phyloP scores from a whole-genome alignment of 1,140 invertebrate species.

The Drosophila paulistorum region DNA sequence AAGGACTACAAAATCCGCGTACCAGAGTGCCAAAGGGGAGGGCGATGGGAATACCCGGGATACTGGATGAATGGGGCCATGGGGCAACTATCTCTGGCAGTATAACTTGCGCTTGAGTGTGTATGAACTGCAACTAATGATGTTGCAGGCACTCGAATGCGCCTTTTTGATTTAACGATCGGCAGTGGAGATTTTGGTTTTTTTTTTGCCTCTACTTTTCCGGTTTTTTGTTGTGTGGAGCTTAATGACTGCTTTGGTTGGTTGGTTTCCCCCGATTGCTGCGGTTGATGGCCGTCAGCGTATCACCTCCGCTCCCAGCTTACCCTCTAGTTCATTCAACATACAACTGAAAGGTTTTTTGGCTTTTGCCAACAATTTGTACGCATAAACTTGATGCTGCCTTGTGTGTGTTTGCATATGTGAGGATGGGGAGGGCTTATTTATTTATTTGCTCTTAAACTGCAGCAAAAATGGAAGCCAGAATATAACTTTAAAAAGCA shows the following conservation, averaged over 20 bases:
- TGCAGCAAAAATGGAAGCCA: constrained; percentile 37
- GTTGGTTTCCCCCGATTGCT: constrained; percentile 59
- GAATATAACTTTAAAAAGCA: constrained; percentile 29
- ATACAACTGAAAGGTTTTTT: constrained; percentile 9
- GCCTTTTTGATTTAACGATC: constrained; percentile 79
- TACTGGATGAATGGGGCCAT: no score
- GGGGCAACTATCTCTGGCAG: constrained; percentile 44
- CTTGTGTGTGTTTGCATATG: background rate
- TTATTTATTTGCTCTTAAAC: constrained; percentile 48
- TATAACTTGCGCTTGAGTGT: constrained; percentile 72
- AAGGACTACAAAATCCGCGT: constrained; percentile 13
- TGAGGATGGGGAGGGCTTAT: constrained; percentile 21
- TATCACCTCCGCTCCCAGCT: background rate
- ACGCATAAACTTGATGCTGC: constrained; percentile 51
- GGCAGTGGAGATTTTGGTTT: constrained; percentile 27
- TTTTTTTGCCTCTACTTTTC: constrained; percentile 12
- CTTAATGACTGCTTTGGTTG: constrained; percentile 68
- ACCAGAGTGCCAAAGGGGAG: constrained; percentile 19
- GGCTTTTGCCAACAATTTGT: constrained; percentile 24
- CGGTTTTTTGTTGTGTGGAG: constrained; percentile 16
- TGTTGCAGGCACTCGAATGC: constrained; percentile 79
- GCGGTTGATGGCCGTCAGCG: constrained; percentile 66
- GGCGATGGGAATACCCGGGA: no score
- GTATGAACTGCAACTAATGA: constrained; percentile 80
- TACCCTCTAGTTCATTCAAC: background rate